Base-by-base conservation (phyloP, 2,113 vertebrate species). In the Albula glossodonta region DNA sequence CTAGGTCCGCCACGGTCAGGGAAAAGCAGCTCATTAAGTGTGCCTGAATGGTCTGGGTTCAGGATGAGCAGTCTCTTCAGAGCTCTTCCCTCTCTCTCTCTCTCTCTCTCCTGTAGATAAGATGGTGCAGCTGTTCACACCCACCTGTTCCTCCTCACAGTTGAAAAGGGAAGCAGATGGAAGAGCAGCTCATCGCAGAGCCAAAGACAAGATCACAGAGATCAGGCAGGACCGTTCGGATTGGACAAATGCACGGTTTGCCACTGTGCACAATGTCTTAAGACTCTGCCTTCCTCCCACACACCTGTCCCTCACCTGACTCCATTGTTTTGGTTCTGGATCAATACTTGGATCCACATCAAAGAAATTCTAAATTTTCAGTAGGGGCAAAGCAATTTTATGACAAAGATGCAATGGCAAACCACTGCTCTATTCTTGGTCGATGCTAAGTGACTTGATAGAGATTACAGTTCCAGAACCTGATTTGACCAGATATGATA, bases 91-190 rank as follows among this genome's bases (percentile, higher is more conserved):
- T 41, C 31, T 41, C 31, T 41, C 31, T 41, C 31, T 41, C 31
- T 41, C 31, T 41, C 31, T 4, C 22, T 66, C 22, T 53, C 80
- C 51, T 17, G 11, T 6, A 51, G 50, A 51, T 17, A 81, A 51
- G 48, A 51, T 70, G 79, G 78, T 51, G 49, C 49, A 81, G 80
- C 50, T 81, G 80, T 52, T 81, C 51, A 53, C 15, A 9, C 50
- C 9, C 80, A 81, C 80, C 80, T 81, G 51, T 81, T 81, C 25
- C 13, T 81, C 5, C 80, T 81, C 25, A 50, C 80, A 13, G 22
- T 4, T n/a, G 22, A 74, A 80, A 81, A 81, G n/a, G 22, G 50
- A 81, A 48, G 51, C 80, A 81, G 49, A 81, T n/a, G 22, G 48
- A 19, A 81, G 51, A 7, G 9, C 80, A 22, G 70, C 22, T 22